These are phyloP conservation scores for Plebejus anna DNA, from an alignment of 2,888 invertebrate genomes.

Conservation along the genomic window DNA sequence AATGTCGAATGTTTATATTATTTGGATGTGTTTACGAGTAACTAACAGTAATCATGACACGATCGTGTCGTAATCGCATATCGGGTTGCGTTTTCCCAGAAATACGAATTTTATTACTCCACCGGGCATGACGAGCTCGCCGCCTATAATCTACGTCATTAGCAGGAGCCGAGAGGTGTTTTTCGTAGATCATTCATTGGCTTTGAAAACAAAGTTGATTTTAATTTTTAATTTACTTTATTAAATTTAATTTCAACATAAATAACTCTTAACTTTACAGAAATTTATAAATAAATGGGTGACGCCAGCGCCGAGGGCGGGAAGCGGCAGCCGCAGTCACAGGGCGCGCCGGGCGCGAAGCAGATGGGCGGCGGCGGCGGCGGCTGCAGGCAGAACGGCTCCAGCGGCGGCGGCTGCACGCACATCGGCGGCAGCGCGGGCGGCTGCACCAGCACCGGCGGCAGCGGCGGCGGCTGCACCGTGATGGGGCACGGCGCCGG, in stretches of 20 bases:
- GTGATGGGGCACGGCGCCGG: constrained; percentile 59
- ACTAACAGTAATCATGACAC: constrained; percentile 6
- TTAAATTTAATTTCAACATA: constrained; percentile 12
- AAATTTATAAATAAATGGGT: constrained; percentile 44
- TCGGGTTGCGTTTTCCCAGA: background rate
- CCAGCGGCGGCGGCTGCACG: constrained; percentile 50
- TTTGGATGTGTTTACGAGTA: constrained; percentile 11
- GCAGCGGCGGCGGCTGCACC: constrained; percentile 59
- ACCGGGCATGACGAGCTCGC: background rate
- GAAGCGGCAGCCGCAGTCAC: constrained; percentile 36
- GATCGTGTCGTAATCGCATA: background rate
- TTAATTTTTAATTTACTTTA: background rate
- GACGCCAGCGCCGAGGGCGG: constrained; percentile 40
- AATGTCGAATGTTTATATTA: constrained; percentile 19
- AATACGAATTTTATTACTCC: background rate
- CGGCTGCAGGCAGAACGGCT: constrained; percentile 56
- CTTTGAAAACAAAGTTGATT: background rate
- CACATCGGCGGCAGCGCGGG: constrained; percentile 55
- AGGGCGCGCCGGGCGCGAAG: constrained; percentile 47
- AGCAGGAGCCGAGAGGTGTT: background rate
- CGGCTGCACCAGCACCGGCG: constrained; percentile 61
- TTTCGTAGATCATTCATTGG: background rate
- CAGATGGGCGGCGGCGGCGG: constrained; percentile 61
- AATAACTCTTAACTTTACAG: constrained; percentile 23
- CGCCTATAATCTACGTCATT: background rate